Conservation (phyloP, 2,797 vertebrate species). For the Argya squamiceps region DNA sequence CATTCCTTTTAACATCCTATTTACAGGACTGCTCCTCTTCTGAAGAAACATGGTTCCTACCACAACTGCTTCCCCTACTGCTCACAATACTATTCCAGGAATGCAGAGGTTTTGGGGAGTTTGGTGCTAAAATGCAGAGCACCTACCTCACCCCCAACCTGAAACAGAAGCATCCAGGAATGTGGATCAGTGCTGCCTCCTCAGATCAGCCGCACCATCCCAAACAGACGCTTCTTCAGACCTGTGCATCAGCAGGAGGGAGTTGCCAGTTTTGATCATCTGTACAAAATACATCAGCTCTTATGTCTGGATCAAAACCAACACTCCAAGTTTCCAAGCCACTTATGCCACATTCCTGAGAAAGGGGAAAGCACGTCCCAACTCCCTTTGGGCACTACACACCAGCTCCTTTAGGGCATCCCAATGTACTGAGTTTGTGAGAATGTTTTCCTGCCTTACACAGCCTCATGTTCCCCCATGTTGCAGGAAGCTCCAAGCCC, state of each 20-base stretch:
- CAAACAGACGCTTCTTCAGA: slow-evolving; percentile 72
- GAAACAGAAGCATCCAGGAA: slow-evolving; percentile 74
- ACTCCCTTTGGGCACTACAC: slow-evolving; percentile 56
- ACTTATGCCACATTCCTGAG: slow-evolving; percentile 64
- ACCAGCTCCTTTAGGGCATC: slow-evolving; percentile 2
- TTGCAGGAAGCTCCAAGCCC: neutral
- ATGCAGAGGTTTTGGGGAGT: slow-evolving; percentile 71
- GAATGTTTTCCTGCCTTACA: neutral
- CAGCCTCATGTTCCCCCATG: neutral
- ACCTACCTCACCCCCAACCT: slow-evolving; percentile 73
- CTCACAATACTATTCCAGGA: slow-evolving; percentile 63
- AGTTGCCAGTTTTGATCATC: slow-evolving; percentile 74
- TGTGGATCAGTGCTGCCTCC: slow-evolving; percentile 71
- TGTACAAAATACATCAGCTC: slow-evolving; percentile 72
- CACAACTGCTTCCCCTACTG: slow-evolving; percentile 36
- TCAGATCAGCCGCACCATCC: slow-evolving; percentile 70
- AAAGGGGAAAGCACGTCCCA: slow-evolving; percentile 44
- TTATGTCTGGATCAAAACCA: slow-evolving; percentile 71
- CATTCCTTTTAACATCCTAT: slow-evolving; percentile 1
- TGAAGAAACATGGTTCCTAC: slow-evolving; percentile 44
- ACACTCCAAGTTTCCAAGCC: slow-evolving; percentile 59
- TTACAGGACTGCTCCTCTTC: slow-evolving; percentile 31
- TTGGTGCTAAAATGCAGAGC: slow-evolving; percentile 73
- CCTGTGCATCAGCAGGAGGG: slow-evolving; percentile 71
- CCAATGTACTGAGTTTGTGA: neutral